Conservation (phyloP, 2,888 invertebrate species). For the Pheosia tremula region DNA sequence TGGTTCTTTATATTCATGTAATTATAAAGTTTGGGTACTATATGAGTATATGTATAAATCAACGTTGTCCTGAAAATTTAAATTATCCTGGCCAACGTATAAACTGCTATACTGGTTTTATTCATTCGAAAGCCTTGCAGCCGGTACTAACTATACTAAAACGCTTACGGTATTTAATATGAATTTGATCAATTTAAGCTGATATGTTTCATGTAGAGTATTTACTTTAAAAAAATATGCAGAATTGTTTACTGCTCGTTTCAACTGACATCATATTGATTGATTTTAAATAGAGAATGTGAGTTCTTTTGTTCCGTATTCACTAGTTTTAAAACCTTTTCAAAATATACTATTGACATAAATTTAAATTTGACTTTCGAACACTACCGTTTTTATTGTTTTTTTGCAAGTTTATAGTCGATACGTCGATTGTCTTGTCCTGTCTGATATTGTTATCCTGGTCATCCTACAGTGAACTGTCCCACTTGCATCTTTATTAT, state of each 20-base stretch:
- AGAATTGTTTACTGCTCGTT: neutral
- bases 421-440: constrained; percentile 3
- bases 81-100: constrained; percentile 5
- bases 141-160: constrained; percentile 25
- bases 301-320: too few species aligned
- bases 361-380: too few species aligned
- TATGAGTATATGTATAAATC: too few species aligned
- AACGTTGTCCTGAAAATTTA: neutral
- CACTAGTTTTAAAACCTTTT: too few species aligned
- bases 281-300: neutral
- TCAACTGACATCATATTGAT: neutral
- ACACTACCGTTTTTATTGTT: neutral
- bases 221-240: neutral
- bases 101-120: constrained; percentile 33
- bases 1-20: too few species aligned
- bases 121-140: constrained; percentile 41
- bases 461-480: constrained; percentile 18
- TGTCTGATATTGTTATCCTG: constrained; percentile 6
- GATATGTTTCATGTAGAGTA: constrained; percentile 14
- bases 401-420: neutral
- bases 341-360: too few species aligned
- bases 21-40: too few species aligned
- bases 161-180: constrained; percentile 27
- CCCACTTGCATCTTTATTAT: constrained; percentile 20
- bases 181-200: constrained; percentile 36